Base-by-base conservation (phyloP, 2,797 vertebrate species). In the Myotis pilosus region DNA sequence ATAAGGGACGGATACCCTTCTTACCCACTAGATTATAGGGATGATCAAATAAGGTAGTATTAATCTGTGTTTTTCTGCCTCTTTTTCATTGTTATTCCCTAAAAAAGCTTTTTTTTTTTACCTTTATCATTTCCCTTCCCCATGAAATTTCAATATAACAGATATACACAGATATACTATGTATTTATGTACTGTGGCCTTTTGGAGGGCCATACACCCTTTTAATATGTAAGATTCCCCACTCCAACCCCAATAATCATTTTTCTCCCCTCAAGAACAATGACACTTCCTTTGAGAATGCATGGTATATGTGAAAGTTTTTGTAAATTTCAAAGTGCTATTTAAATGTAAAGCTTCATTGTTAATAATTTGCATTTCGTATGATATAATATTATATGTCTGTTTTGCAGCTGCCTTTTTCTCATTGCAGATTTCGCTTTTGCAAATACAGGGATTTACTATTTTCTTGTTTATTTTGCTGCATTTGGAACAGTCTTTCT, bases 341-440 rank as follows among this genome's bases (percentile, higher is more conserved):
- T 89, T 87, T 68, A 95, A 57, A 62, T 89, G 22, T 87, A 72
- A 94, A 87, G 16, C 49, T 94, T 76, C 76, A 64, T 84, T 92
- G 79, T 84, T 89, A 86, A 93, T 87, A 87, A 66, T 86, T 89
- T 89, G 28, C 47, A 78, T 78, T 69, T 92, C 41, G 22, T 91
- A 72, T 84, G 85, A 72, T 79, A 72, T 79, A 79, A 72, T 79
- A 71, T 64, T 92, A 36, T 64, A 41, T 85, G 74, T 80, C n/a
- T 84, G 30, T 60, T 85, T 82, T 87, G n/a, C 83, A 83, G 62
- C 83, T 91, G 28, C 25, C 66, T 83, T 94, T 41, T 84, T 85
- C 72, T 66, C 79, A 72, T 82, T 87, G 47, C 55, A 72, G n/a
- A 30, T 72, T 83, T 87, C 38, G n/a, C 78, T 87, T 86, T 91